Percentiles rank a stretch among this genome's conserved stretches.
These are phyloP conservation scores for Charina bottae DNA, from an alignment of 2,113 vertebrate species.

Conservation along the genomic window DNA sequence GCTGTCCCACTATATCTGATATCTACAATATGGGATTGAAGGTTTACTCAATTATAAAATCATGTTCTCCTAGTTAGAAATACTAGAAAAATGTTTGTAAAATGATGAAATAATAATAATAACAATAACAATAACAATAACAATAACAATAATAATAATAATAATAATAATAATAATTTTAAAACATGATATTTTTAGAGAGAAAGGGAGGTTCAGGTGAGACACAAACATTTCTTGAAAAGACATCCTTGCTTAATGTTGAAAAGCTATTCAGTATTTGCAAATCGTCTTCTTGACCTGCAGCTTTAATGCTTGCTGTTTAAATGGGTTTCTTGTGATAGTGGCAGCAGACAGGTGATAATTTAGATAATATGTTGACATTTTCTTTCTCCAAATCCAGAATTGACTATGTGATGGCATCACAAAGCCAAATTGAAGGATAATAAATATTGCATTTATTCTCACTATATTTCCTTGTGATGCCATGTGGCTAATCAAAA, in stretches of 20 bases:
- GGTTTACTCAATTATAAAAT: conserved; percentile 21
- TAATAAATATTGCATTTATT: not conserved
- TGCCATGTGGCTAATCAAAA: not conserved
- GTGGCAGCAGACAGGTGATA: not conserved
- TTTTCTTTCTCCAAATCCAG: not conserved
- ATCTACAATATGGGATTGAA: no score
- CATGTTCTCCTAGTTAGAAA: not conserved
- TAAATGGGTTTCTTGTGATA: not conserved
- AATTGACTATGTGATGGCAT: not conserved
- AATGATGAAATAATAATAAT: conserved; percentile 24
- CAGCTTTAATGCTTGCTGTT: not conserved
- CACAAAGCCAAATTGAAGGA: not conserved
- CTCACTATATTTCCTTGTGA: not conserved
- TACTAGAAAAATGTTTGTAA: not conserved
- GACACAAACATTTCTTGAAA: not conserved
- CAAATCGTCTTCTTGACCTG: not conserved
- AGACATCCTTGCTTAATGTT: not conserved
- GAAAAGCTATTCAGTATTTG: not conserved
- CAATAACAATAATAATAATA: not conserved
- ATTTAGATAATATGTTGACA: not conserved
- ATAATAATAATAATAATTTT: not conserved
- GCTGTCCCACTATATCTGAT: no score
- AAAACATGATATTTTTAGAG: not conserved
- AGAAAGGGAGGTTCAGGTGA: not conserved
- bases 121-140: not conserved